Conservation (phyloP, 2,888 invertebrate species). For the Latrodectus hesperus region DNA sequence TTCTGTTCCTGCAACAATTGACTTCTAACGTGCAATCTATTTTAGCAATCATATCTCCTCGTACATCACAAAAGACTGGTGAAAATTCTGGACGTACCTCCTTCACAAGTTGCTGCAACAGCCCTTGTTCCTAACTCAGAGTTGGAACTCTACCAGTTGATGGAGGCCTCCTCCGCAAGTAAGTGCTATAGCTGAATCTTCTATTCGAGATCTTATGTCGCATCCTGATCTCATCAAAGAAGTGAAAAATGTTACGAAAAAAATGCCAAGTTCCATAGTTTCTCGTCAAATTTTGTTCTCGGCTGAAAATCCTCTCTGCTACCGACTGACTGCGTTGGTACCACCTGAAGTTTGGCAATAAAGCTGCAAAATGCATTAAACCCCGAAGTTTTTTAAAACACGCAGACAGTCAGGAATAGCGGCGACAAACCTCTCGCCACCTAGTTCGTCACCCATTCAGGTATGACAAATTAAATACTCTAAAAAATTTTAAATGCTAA, state of each 20-base stretch:
- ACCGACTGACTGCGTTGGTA: constrained; percentile 34
- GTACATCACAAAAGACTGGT: too few species aligned
- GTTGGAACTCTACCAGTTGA: too few species aligned
- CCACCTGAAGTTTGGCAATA: constrained; percentile 54
- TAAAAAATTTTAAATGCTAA: too few species aligned
- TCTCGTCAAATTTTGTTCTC: not conserved
- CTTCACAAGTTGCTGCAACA: too few species aligned
- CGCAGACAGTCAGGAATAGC: not conserved
- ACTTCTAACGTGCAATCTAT: too few species aligned
- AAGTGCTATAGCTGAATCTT: not conserved
- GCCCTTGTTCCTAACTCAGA: too few species aligned
- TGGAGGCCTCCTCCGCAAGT: not conserved
- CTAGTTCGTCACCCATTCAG: too few species aligned
- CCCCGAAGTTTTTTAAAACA: constrained; percentile 43
- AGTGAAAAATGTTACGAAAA: not conserved
- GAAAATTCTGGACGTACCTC: too few species aligned
- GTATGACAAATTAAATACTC: too few species aligned
- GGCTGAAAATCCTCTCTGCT: not conserved
- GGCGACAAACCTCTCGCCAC: too few species aligned
- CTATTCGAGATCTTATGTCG: not conserved
- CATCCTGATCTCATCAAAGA: not conserved
- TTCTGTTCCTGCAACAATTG: too few species aligned
- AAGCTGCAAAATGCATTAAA: constrained; percentile 45
- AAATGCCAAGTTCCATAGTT: not conserved
- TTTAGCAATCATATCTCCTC: too few species aligned